Base-by-base conservation (phyloP, 2,888 invertebrate species). In the Pammene fasciana region DNA sequence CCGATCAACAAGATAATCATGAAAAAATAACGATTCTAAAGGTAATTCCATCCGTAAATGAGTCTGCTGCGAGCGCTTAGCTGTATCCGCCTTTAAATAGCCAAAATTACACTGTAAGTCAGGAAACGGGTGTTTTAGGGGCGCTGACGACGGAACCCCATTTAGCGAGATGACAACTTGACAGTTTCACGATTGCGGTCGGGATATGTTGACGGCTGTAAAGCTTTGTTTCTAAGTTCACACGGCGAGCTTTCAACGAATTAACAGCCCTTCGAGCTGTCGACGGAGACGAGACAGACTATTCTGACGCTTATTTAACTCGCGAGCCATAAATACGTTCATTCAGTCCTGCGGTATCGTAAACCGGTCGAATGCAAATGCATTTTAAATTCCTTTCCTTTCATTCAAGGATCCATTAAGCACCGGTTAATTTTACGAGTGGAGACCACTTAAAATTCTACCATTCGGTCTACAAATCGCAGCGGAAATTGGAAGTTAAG, bases 101-200 rank as follows among this genome's bases (percentile, higher is more conserved):
- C 76, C 73, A 72, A 74, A 78, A 78, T 81, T 76, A 80, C 77
- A 77, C 79, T 74, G 72, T 70, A 81, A 81, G 85, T 78, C 85
- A 84, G 89, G 90, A 90, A 89, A 86, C 81, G 84, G 79, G 82
- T 83, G 85, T 88, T 88, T 86, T 86, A 87, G 86, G 87, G 87
- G 85, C 71, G 75, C 72, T 81, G 89, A 85, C 85, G 91, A 91
- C 89, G 87, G 86, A 87, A 82, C 81, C 85, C 88, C 86, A 92
- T 92, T 70, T 91, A 91, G 82, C 76, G 78, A 79, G 79, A 89
- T 89, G 90, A 88, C 84, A 88, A 90, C 83, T 82, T 85, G 89
- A 89, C 86, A 84, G 83, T 80, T 84, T 82, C 82, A 82, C 82
- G 80, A 85, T 79, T 79, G 76, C 78, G 74, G 83, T 83, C 77